These are phyloP conservation scores for Agrotis ipsilon DNA, from an alignment of 2,888 invertebrate genomes.

Conservation along the genomic window DNA sequence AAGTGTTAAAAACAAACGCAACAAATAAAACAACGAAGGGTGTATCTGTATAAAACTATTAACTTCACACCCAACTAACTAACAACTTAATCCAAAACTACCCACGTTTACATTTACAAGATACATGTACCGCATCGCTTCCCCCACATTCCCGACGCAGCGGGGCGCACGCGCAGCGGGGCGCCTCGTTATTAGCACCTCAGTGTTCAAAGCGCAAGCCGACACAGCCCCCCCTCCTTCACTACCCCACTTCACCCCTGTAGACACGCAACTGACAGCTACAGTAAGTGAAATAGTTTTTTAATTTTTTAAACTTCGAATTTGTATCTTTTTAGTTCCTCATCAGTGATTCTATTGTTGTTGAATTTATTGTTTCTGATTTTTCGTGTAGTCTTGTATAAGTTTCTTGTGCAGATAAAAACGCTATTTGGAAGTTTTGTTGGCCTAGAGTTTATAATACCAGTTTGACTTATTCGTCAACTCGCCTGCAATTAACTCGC, in stretches of 20 bases:
- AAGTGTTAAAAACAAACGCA: neutral
- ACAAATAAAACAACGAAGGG: constrained; percentile 3
- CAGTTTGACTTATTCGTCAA: no score
- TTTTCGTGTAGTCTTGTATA: neutral
- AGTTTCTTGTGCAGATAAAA: neutral
- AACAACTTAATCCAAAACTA: constrained; percentile 50
- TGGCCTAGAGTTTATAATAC: no score
- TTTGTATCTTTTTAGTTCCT: constrained; percentile 42
- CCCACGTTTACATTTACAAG: constrained; percentile 28
- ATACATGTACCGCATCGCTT: constrained; percentile 40
- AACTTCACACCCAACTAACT: neutral
- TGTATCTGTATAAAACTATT: neutral
- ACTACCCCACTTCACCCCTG: constrained; percentile 54
- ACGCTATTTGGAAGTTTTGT: no score
- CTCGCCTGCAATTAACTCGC: no score
- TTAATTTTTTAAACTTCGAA: constrained; percentile 66
- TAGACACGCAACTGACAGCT: constrained; percentile 74
- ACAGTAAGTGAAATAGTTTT: constrained; percentile 83
- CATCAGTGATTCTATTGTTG: constrained; percentile 55
- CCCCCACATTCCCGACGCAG: constrained; percentile 81
- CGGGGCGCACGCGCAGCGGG: constrained; percentile 85
- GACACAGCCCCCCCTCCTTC: constrained; percentile 41
- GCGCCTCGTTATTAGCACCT: constrained; percentile 90
- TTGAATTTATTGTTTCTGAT: constrained; percentile 1
- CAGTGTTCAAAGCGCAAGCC: constrained; percentile 81